Percentiles rank a stretch among this genome's conserved stretches.
Evolutionary conservation across 2,888 invertebrate species (phyloP).

Genomic region (Conus canariensis): DNA sequence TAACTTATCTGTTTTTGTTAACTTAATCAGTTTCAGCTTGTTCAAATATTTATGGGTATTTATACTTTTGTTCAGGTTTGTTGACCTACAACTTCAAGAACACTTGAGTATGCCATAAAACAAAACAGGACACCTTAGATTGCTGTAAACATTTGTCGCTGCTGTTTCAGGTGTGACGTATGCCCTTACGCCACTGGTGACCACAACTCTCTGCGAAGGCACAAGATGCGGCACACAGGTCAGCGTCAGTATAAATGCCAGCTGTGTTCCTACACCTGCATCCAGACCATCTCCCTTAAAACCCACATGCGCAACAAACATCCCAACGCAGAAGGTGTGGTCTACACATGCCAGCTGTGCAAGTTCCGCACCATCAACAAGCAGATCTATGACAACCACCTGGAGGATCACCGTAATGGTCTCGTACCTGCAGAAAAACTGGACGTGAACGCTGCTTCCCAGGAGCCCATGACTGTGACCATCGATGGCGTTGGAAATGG

Average conservation of each 20-base stretch:
- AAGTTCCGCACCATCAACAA: slow-evolving; percentile 83
- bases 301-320: slow-evolving; percentile 89
- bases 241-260: slow-evolving; percentile 88
- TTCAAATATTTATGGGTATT: too few species aligned
- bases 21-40: too few species aligned
- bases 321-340: slow-evolving; percentile 81
- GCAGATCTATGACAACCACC: slow-evolving; percentile 83
- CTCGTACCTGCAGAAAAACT: slow-evolving; percentile 57
- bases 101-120: too few species aligned
- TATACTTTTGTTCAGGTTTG: too few species aligned
- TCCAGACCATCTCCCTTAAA: slow-evolving; percentile 87
- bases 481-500: neutral
- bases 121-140: too few species aligned
- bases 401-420: slow-evolving; percentile 82
- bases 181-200: slow-evolving; percentile 88
- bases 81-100: too few species aligned
- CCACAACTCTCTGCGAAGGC: slow-evolving; percentile 89
- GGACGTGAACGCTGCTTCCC: neutral
- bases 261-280: slow-evolving; percentile 88
- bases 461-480: neutral
- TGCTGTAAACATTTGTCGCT: too few species aligned
- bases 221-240: slow-evolving; percentile 88
- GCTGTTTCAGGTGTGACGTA: slow-evolving; percentile 82
- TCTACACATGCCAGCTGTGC: slow-evolving; percentile 67
- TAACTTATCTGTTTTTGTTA: too few species aligned